Evolutionary conservation across 2,888 invertebrate species (phyloP), one percentile per base, ranked within the genome.

Genomic region (Sisyra nigra): DNA sequence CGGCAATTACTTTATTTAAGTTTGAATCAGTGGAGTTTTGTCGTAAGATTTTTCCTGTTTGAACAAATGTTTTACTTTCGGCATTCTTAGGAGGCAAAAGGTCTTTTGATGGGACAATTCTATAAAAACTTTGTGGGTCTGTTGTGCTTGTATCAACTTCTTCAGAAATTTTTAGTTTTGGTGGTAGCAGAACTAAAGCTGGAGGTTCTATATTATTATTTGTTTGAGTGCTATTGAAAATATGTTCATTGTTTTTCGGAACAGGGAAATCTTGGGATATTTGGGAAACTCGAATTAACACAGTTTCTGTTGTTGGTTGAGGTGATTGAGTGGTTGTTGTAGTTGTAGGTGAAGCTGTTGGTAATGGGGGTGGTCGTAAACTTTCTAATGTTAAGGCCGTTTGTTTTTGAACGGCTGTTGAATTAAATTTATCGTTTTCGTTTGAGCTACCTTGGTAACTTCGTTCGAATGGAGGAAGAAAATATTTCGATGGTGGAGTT

Each of bases 11-110:
- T 47, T 19, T 46, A 38, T 39, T 36, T 15, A 17, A 11, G 4
- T 17, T 30, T 18, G 9, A 30, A 37, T 17, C 17, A 13, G 19
- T 34, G 6, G 29, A 15, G 9, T 33, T 31, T 10, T 37, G 39
- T 41, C 19, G 39, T 42, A 11, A 45, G 43, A 46, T 48, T 47
- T 43, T 45, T 39, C 40, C 41, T 34, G 10, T 24, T 24, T 24
- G 24, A 7, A 42, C 36, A 29, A 17, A 7, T 3, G 39, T 13
- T 7, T 15, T 18, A 5, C 10, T 35, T 4, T 37, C 37, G 3
- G 13, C 31, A 30, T 40, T 3, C 48, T 71, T 69, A 0, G 76
- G 76, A 1, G 74, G 75, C n/a, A 68, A 48, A 1, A 76, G 53
- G 9, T 66, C 64, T 19, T 53, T 55, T 3, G 56, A 52, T 1